These are phyloP conservation scores for Dromas ardeola DNA, from an alignment of 2,113 vertebrate genomes.

Conservation along the genomic window DNA sequence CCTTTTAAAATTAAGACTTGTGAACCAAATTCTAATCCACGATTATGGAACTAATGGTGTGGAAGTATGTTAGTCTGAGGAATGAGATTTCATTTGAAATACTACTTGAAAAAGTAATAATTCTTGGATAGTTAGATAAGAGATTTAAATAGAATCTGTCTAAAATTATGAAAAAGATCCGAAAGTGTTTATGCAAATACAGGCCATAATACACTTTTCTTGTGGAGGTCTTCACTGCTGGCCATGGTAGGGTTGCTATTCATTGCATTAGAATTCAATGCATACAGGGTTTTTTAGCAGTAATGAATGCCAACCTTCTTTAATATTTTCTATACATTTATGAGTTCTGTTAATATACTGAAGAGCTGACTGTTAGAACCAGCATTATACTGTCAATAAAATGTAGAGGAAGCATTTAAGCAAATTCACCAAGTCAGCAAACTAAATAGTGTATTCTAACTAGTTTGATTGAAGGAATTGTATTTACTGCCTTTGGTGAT, in stretches of 20 bases:
- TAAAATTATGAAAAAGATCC: background rate
- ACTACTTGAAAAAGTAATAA: background rate
- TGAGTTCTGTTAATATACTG: conserved; percentile 47
- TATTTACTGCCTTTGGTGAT: background rate
- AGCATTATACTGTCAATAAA: conserved; percentile 33
- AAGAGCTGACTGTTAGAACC: background rate
- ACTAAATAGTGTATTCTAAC: background rate
- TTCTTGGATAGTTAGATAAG: background rate
- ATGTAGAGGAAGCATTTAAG: conserved; percentile 46
- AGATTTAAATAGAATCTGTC: background rate
- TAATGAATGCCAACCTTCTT: conserved; percentile 1
- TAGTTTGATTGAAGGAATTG: conserved; percentile 8
- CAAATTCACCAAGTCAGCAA: background rate
- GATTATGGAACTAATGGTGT: background rate
- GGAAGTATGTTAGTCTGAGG: background rate
- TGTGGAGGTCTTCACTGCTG: background rate
- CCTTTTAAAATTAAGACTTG: background rate
- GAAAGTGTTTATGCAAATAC: background rate
- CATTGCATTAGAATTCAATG: background rate
- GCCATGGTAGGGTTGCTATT: background rate
- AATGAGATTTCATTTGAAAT: background rate
- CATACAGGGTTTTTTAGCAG: background rate
- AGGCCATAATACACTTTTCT: background rate
- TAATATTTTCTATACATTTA: conserved; percentile 58
- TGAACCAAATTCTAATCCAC: background rate